These are phyloP conservation scores for Orchestes rusci DNA, from an alignment of 2,888 invertebrate species.

Conservation along the genomic window DNA sequence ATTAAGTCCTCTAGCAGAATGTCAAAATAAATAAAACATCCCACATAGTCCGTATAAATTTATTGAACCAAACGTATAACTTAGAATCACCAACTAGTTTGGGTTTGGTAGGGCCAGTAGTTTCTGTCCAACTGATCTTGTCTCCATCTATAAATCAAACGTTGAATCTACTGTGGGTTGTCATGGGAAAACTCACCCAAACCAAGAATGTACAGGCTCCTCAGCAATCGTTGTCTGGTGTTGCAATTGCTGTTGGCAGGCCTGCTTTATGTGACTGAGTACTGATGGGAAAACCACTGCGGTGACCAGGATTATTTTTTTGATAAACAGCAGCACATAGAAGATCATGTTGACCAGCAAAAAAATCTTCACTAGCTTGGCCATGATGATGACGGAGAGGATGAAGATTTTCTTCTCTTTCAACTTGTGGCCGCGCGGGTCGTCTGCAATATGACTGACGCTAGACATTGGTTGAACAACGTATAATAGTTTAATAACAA, in stretches of 20 bases:
- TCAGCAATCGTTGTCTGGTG: slow-evolving; percentile 7
- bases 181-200: slow-evolving; percentile 23
- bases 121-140: slow-evolving; percentile 13
- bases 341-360: slow-evolving; percentile 55
- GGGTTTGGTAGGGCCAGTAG: slow-evolving; percentile 6
- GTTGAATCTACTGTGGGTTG: not conserved
- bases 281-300: slow-evolving; percentile 51
- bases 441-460: too few relatives aligned
- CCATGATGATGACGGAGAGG: slow-evolving; percentile 48
- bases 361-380: slow-evolving; percentile 52
- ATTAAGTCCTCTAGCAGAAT: too few relatives aligned
- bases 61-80: too few relatives aligned
- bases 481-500: too few relatives aligned
- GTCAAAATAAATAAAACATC: too few relatives aligned
- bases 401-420: slow-evolving; percentile 47
- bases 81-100: too few relatives aligned
- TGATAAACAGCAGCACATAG: slow-evolving; percentile 56
- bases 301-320: slow-evolving; percentile 56
- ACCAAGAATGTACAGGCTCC: slow-evolving; percentile 14
- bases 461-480: too few relatives aligned
- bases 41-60: too few relatives aligned
- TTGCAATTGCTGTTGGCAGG: slow-evolving; percentile 21
- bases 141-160: slow-evolving; percentile 15
- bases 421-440: slow-evolving; percentile 43
- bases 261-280: slow-evolving; percentile 28